phyloP scores from a whole-genome alignment of 1,140 invertebrate species.

The Neodiprion fabricii region DNA sequence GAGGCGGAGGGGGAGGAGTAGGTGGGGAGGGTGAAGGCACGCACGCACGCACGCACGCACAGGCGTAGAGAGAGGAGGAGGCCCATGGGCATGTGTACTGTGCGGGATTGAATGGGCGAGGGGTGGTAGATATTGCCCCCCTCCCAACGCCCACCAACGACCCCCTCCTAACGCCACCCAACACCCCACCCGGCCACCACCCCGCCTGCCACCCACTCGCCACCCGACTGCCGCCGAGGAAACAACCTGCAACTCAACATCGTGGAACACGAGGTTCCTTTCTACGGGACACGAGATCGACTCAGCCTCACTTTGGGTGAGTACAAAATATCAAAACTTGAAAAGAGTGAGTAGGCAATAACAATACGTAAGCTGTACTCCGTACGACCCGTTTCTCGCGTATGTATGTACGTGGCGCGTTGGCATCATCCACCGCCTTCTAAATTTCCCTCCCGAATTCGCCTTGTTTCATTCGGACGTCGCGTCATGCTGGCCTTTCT shows the following conservation, averaged over 20 bases:
- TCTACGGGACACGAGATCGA: too few species aligned
- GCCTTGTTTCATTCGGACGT: too few species aligned
- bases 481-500: too few species aligned
- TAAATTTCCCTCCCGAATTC: too few species aligned
- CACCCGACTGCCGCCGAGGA: constrained; percentile 62
- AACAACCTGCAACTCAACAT: constrained; percentile 55
- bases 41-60: constrained; percentile 30
- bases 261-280: not conserved
- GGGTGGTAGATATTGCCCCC: constrained; percentile 54
- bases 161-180: constrained; percentile 31
- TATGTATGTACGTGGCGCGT: too few species aligned
- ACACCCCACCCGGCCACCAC: constrained; percentile 55
- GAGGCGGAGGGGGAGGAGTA: constrained; percentile 11
- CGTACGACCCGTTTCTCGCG: too few species aligned
- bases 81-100: not conserved
- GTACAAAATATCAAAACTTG: too few species aligned
- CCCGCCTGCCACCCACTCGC: constrained; percentile 61
- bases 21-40: constrained; percentile 29
- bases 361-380: too few species aligned
- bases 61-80: not conserved
- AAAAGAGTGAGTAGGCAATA: too few species aligned
- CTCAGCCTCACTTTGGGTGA: too few species aligned
- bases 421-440: too few species aligned
- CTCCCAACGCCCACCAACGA: constrained; percentile 52
- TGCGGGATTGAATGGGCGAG: constrained; percentile 48